These are phyloP conservation scores for Marcusenius ussheri DNA, from an alignment of 2,113 vertebrate species.

Conservation along the genomic window DNA sequence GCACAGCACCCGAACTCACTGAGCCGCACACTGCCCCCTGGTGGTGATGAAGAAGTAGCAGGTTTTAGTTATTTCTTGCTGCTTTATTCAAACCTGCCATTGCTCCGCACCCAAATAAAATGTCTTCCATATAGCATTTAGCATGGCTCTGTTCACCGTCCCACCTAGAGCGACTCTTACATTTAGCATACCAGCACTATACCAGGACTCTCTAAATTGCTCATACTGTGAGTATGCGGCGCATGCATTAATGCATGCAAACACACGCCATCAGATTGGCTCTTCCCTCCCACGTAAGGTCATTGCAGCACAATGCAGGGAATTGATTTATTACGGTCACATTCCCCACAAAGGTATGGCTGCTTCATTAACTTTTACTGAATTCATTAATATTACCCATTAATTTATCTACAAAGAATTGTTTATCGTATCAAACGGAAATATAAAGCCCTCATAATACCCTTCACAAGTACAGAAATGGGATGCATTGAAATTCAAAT, in stretches of 20 bases:
- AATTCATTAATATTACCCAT: constrained; percentile 12
- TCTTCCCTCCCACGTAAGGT: background rate
- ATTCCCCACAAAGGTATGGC: constrained; percentile 12
- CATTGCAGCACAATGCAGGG: background rate
- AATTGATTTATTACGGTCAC: constrained; percentile 30
- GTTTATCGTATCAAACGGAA: constrained; percentile 8
- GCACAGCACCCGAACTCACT: background rate
- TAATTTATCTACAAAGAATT: background rate
- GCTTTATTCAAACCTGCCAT: background rate
- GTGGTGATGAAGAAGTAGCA: background rate
- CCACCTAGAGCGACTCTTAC: background rate
- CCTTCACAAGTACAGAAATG: background rate
- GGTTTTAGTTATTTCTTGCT: background rate
- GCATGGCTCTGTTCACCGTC: background rate
- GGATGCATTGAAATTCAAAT: constrained; percentile 5
- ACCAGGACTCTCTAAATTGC: background rate
- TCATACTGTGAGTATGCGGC: background rate
- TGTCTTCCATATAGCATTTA: background rate
- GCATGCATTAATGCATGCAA: background rate
- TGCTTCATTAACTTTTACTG: constrained; percentile 23
- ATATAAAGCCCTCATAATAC: background rate
- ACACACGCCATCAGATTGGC: background rate
- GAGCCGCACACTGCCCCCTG: background rate
- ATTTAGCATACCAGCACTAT: background rate
- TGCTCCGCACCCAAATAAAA: background rate